phyloP scores from a whole-genome alignment of 2,797 vertebrate genomes.

The Rhinophrynus dorsalis region DNA sequence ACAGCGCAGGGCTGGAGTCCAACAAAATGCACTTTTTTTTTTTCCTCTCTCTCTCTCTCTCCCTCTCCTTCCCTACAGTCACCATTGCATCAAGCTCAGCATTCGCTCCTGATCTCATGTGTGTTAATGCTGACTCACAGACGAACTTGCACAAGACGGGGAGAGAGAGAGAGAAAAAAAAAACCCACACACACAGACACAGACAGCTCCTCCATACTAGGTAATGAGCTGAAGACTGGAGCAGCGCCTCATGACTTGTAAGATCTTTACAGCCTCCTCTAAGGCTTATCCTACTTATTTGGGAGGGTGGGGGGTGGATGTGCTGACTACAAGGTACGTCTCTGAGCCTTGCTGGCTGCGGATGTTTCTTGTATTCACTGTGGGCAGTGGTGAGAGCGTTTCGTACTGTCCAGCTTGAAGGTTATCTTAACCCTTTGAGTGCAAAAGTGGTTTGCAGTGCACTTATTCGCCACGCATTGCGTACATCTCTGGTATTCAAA shows the following conservation, averaged over 20 bases:
- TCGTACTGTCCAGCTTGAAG: too few relatives aligned
- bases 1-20: slow-evolving; percentile 56
- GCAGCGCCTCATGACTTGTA: slow-evolving; percentile 57
- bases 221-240: slow-evolving; percentile 60
- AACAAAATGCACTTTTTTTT: slow-evolving; percentile 56
- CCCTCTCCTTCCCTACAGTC: slow-evolving; percentile 24
- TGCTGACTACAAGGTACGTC: neutral
- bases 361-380: too few relatives aligned
- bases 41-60: slow-evolving; percentile 36
- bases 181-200: slow-evolving; percentile 52
- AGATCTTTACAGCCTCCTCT: slow-evolving; percentile 56
- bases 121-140: slow-evolving; percentile 71
- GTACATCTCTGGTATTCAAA: too few relatives aligned
- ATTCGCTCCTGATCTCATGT: slow-evolving; percentile 65
- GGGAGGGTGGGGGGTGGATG: neutral
- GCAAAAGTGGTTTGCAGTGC: too few relatives aligned
- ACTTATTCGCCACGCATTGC: too few relatives aligned
- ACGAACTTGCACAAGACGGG: slow-evolving; percentile 66
- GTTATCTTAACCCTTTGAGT: too few relatives aligned
- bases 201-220: slow-evolving; percentile 65
- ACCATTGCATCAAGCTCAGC: slow-evolving; percentile 66
- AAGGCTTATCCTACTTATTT: slow-evolving; percentile 11
- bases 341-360: neutral
- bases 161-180: slow-evolving; percentile 46
- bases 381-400: too few relatives aligned